Evolutionary conservation across 2,797 vertebrate species (phyloP), one percentile per base, ranked within the genome.

Genomic region (Cetoscarus ocellatus): DNA sequence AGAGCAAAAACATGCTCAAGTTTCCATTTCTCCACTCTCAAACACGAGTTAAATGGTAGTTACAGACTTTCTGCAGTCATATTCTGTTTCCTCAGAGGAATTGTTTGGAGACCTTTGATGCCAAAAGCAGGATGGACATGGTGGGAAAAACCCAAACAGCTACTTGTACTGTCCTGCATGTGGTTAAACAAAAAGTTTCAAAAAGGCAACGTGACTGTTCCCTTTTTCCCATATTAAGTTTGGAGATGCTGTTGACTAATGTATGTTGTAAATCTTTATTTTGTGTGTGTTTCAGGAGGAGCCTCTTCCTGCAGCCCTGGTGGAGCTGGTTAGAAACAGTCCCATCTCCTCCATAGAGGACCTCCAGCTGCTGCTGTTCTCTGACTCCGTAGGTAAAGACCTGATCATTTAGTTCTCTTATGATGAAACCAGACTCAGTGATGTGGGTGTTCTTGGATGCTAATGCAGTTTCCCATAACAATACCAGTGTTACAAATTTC

Each of bases 301-400:
- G 77, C 96, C 96, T 91, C 96, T 99, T 91, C 97, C 97, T 0
- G 95, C 96, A 88, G 96, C 97, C 51, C 94, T 99, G 93, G 96
- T 97, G 85, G 95, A 99, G 93, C 95, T 98, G 94, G 94, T 99
- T 95, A 95, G 96, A 75, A 95, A 91, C 88, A 94, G 92, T 73
- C 95, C 97, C 17, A 95, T 98, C 87, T 93, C 94, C 63, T 98
- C 98, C 83, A 94, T 97, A 36, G 95, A 96, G 35, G 97, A 98
- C 88, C 96, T 99, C 68, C 96, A 96, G 90, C 95, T 94, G 66
- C 93, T 97, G 88, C 95, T 99, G 86, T 94, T 88, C 59, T 88
- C 96, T 95, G 96, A 97, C 94, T 97, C 97, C 94, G 94, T 96
- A 97, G 98, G 98, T 99, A 98, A 98, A 96, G 84, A 90, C 52